Evolutionary conservation across 92 coral and sea anemone species (phyloP).

Genomic region (Palythoa heliodiscus): DNA sequence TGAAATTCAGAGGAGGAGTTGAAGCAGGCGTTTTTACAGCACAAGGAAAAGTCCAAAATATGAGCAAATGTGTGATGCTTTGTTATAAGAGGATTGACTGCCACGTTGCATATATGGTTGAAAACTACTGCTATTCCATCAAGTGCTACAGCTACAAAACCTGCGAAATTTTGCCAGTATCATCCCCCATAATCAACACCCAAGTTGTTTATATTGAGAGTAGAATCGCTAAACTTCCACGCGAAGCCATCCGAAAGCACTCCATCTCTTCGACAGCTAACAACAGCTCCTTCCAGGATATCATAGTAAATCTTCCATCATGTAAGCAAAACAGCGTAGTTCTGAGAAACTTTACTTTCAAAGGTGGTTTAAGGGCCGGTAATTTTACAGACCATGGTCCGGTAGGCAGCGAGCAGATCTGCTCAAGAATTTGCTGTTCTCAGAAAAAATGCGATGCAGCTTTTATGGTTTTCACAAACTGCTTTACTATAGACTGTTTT

Average conservation of each 20-base stretch:
- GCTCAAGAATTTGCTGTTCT: conserved; percentile 84
- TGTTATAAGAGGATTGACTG: conserved; percentile 69
- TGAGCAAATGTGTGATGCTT: conserved; percentile 69
- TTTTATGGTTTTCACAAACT: conserved; percentile 85
- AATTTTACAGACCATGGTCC: conserved; percentile 92
- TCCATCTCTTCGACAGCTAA: neutral
- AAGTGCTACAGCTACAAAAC: conserved; percentile 87
- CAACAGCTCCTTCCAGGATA: neutral
- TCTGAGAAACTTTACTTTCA: conserved; percentile 81
- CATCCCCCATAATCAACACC: conserved; percentile 64
- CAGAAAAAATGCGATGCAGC: conserved; percentile 89
- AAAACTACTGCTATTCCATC: conserved; percentile 72
- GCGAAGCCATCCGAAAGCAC: conserved; percentile 32
- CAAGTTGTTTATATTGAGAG: conserved; percentile 72
- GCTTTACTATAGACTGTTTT: conserved; percentile 84
- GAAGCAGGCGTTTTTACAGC: conserved; percentile 76
- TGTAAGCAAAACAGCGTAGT: conserved; percentile 69
- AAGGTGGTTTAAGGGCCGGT: conserved; percentile 94
- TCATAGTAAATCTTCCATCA: conserved; percentile 15
- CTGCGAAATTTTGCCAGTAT: conserved; percentile 80
- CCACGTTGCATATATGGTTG: conserved; percentile 88
- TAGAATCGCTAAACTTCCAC: conserved; percentile 66
- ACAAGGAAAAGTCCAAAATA: conserved; percentile 62
- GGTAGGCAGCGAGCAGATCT: conserved; percentile 72
- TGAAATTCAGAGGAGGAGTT: conserved; percentile 76